Conservation (phyloP, 1,140 invertebrate genomes). For the Trachymyrmex septentrionalis region DNA sequence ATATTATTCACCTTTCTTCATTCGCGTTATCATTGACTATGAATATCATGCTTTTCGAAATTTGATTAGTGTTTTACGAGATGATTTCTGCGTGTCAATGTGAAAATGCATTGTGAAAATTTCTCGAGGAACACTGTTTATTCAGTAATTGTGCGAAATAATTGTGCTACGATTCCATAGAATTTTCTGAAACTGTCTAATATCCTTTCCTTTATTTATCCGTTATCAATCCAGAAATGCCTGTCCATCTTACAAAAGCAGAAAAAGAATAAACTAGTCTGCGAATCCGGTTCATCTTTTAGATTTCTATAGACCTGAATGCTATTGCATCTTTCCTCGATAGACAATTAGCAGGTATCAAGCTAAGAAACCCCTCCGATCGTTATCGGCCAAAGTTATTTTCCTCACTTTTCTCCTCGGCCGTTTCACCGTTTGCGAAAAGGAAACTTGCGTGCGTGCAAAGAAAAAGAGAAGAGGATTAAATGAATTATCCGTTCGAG, state of each 20-base stretch:
- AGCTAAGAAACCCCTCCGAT: neutral
- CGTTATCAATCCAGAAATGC: neutral
- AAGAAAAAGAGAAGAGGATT: neutral
- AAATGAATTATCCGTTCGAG: conserved; percentile 72
- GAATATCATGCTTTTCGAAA: neutral
- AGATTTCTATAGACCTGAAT: neutral
- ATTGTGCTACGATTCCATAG: neutral
- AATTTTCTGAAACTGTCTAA: neutral
- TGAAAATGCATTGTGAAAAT: neutral
- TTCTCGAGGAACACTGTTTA: neutral
- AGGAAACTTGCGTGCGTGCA: neutral
- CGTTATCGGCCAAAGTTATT: neutral
- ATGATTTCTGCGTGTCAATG: neutral
- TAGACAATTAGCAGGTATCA: neutral
- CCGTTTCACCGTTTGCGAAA: neutral
- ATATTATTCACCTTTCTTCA: conserved; percentile 17
- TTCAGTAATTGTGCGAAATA: neutral
- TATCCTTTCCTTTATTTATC: neutral
- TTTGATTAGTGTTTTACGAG: neutral
- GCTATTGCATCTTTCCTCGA: neutral
- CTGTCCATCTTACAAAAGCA: neutral
- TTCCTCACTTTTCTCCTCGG: conserved; percentile 40
- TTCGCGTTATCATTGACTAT: neutral
- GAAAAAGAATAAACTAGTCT: neutral
- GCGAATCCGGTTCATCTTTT: neutral